These are phyloP conservation scores for Butorides virescens DNA, from an alignment of 2,113 vertebrate species.

Conservation along the genomic window DNA sequence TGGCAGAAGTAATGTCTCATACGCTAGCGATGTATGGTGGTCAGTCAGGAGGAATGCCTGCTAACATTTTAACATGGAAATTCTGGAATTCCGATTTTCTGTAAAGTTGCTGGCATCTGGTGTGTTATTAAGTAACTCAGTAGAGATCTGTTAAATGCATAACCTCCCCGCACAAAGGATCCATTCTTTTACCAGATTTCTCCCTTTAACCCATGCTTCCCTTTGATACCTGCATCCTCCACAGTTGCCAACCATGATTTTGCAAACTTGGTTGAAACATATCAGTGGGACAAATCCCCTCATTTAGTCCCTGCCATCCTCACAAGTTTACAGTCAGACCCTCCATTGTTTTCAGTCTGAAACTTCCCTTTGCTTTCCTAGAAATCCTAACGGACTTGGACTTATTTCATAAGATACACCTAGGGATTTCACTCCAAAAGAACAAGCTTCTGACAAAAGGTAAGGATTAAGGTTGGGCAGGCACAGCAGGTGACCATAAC, in stretches of 20 bases:
- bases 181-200: not conserved
- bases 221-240: not conserved
- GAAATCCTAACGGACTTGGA: not conserved
- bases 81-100: not conserved
- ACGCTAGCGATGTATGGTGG: fast-evolving
- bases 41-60: not conserved
- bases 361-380: not conserved
- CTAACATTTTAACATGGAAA: not conserved
- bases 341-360: not conserved
- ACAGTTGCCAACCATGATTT: not conserved
- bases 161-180: not conserved
- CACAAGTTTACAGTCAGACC: not conserved
- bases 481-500: not conserved
- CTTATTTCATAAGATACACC: not conserved
- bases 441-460: not conserved
- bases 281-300: not conserved
- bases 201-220: not conserved
- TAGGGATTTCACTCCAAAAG: not conserved
- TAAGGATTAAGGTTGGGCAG: not conserved
- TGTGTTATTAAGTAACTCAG: not conserved
- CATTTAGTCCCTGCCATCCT: not conserved
- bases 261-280: not conserved
- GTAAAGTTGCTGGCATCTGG: not conserved
- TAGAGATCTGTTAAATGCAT: not conserved
- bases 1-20: not conserved